phyloP scores from a whole-genome alignment of 2,888 invertebrate genomes.

The Heteromyza rotundicornis region DNA sequence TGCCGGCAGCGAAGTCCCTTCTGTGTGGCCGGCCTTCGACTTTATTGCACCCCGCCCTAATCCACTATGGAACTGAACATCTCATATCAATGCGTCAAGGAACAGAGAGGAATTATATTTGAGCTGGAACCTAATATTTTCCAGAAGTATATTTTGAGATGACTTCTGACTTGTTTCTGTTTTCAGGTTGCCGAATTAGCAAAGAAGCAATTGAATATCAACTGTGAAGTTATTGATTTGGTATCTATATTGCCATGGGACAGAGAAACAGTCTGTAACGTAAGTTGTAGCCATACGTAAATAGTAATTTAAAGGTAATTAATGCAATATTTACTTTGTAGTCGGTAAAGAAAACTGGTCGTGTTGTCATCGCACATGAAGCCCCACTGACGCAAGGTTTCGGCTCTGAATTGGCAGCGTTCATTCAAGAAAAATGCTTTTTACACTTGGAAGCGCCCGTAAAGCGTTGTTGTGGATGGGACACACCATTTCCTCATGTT shows the following conservation, averaged over 20 bases:
- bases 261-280: slow-evolving; percentile 84
- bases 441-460: slow-evolving; percentile 93
- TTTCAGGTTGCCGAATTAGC: slow-evolving; percentile 82
- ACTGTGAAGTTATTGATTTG: slow-evolving; percentile 96
- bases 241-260: slow-evolving; percentile 98
- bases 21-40: too few species aligned
- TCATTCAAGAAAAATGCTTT: slow-evolving; percentile 94
- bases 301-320: neutral
- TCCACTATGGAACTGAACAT: too few species aligned
- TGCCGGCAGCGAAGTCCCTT: too few species aligned
- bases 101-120: too few species aligned
- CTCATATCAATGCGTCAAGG: too few species aligned
- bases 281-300: too few species aligned
- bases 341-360: slow-evolving; percentile 95
- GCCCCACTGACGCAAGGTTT: slow-evolving; percentile 96
- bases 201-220: slow-evolving; percentile 72
- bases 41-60: too few species aligned
- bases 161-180: neutral
- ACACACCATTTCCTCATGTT: slow-evolving; percentile 96
- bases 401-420: slow-evolving; percentile 93
- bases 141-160: too few species aligned
- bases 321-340: slow-evolving; percentile 59
- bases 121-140: too few species aligned
- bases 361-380: slow-evolving; percentile 91
- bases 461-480: slow-evolving; percentile 86